These are phyloP conservation scores for Hippocampus kuda DNA, from an alignment of 2,797 vertebrate genomes.

Conservation along the genomic window DNA sequence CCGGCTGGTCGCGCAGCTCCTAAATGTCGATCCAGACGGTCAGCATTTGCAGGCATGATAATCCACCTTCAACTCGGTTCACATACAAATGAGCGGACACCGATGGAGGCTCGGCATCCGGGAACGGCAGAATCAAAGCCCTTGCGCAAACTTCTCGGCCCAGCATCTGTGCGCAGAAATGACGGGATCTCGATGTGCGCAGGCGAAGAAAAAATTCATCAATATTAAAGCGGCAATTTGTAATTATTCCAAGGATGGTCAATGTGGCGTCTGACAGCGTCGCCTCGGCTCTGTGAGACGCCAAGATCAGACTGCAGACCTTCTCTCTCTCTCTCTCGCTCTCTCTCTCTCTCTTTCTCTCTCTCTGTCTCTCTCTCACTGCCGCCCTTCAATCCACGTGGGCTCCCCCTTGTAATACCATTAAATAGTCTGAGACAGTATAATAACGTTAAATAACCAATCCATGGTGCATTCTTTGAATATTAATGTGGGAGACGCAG, in stretches of 20 bases:
- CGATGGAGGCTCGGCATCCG: constrained; percentile 38
- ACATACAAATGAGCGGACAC: constrained; percentile 22
- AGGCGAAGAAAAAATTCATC: too few relatives aligned
- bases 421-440: neutral
- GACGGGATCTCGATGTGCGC: constrained; percentile 10
- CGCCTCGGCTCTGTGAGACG: constrained; percentile 58
- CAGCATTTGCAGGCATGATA: constrained; percentile 18
- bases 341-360: constrained; percentile 42
- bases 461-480: too few relatives aligned
- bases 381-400: constrained; percentile 8
- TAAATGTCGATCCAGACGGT: constrained; percentile 20
- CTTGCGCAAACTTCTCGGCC: constrained; percentile 50
- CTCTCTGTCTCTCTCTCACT: constrained; percentile 22
- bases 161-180: constrained; percentile 24
- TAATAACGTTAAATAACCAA: too few relatives aligned
- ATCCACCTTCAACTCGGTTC: constrained; percentile 53
- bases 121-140: constrained; percentile 9
- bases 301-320: constrained; percentile 67
- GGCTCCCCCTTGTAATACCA: constrained; percentile 10
- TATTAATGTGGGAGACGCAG: too few relatives aligned
- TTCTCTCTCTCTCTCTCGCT: constrained; percentile 47
- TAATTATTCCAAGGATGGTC: constrained; percentile 38
- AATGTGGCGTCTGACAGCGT: constrained; percentile 41
- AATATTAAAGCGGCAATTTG: constrained; percentile 23
- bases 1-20: constrained; percentile 36